phyloP scores from a whole-genome alignment of 2,113 vertebrate genomes.

The Carlito syrichta region DNA sequence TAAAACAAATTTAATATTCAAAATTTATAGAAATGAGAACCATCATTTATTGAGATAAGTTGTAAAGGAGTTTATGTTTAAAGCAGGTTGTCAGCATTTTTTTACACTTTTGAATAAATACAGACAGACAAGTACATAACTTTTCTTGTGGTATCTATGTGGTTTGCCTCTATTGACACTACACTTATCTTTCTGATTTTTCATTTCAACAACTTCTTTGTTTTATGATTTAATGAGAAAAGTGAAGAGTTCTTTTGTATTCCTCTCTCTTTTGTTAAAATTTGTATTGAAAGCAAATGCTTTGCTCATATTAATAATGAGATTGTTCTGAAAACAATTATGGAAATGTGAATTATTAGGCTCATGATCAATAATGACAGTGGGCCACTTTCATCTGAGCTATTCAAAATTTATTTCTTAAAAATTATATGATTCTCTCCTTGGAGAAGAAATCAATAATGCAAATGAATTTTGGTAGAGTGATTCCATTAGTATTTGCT shows the following conservation, averaged over 20 bases:
- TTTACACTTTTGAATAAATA: background rate
- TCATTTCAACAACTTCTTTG: background rate
- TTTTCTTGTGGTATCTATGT: background rate
- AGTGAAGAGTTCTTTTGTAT: background rate
- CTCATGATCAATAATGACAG: background rate
- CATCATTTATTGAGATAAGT: background rate
- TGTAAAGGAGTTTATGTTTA: background rate
- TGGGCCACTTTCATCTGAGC: background rate
- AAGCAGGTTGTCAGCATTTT: background rate
- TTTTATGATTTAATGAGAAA: background rate
- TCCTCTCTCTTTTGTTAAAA: background rate
- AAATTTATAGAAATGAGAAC: background rate
- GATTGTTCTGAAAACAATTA: background rate
- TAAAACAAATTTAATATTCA: background rate
- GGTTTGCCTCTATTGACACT: background rate
- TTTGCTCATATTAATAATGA: background rate
- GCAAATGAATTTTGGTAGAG: background rate
- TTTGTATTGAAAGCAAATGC: background rate
- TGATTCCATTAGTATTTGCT: background rate
- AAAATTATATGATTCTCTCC: background rate
- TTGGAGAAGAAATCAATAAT: background rate
- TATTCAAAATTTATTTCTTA: background rate
- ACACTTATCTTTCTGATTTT: background rate
- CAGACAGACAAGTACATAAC: background rate
- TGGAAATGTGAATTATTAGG: background rate